These are phyloP conservation scores for Odontocolon sp. DNA, from an alignment of 2,888 invertebrate species.

Conservation along the genomic window DNA sequence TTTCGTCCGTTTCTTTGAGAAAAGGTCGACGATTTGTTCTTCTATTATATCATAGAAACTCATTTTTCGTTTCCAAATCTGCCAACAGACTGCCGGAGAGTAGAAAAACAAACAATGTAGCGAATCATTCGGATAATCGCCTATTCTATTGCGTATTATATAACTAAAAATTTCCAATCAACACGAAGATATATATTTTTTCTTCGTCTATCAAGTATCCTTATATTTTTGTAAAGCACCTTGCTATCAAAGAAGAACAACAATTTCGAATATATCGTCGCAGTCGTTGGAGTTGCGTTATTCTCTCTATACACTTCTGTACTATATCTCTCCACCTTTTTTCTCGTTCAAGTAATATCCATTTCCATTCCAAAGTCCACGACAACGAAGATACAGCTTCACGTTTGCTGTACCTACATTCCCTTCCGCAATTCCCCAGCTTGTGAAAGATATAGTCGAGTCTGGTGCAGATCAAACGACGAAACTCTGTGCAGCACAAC, in stretches of 20 bases:
- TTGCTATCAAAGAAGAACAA: background rate
- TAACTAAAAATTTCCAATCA: no score
- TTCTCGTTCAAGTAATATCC: conserved; percentile 29
- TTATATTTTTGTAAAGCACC: background rate
- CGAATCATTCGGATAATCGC: no score
- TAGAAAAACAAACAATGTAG: no score
- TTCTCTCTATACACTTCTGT: conserved; percentile 5
- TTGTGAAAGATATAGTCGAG: conserved; percentile 25
- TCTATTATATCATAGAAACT: no score
- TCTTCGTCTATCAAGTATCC: no score
- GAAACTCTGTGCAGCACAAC: conserved; percentile 17
- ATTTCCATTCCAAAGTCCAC: conserved; percentile 19
- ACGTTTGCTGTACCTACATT: conserved; percentile 7
- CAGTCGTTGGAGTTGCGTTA: conserved; percentile 7
- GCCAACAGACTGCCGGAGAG: no score
- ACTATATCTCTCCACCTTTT: no score
- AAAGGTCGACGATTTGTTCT: no score
- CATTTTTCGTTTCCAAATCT: no score
- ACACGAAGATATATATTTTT: no score
- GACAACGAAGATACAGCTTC: conserved; percentile 2
- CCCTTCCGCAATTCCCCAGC: background rate
- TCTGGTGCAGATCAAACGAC: conserved; percentile 53
- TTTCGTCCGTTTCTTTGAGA: no score
- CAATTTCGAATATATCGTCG: background rate
- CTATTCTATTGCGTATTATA: no score